Evolutionary conservation across 2,113 vertebrate genomes (phyloP).

Genomic region (Spermophilus dauricus): DNA sequence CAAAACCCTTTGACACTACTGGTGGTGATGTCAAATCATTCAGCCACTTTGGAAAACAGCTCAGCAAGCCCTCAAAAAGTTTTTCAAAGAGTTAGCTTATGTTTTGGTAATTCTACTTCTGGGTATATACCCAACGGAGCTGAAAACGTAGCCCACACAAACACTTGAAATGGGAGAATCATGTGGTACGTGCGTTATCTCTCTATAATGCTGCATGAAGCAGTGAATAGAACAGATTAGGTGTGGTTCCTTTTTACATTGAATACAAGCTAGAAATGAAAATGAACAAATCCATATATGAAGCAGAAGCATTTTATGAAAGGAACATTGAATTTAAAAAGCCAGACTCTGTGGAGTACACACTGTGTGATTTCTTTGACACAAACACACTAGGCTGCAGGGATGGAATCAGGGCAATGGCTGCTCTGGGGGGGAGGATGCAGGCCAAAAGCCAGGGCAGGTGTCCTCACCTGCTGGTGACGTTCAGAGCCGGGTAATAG

Average conservation of each 20-base stretch:
- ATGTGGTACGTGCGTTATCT: not conserved
- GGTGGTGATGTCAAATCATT: not conserved
- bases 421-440: not conserved
- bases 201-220: not conserved
- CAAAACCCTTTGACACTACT: not conserved
- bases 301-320: not conserved
- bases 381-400: no score
- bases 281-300: not conserved
- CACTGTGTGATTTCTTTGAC: not conserved
- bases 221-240: not conserved
- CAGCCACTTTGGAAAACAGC: not conserved
- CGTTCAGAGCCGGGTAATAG: not conserved
- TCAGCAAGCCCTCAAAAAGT: not conserved
- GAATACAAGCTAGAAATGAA: not conserved
- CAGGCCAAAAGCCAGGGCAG: rapidly evolving
- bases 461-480: not conserved
- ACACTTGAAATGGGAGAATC: not conserved
- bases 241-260: not conserved
- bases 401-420: no score
- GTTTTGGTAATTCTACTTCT: not conserved
- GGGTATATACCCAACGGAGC: not conserved
- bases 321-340: not conserved
- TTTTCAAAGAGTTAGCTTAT: not conserved
- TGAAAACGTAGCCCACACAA: not conserved
- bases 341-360: not conserved